A percentile compares a stretch with the other conserved stretches of the same genome.
These are phyloP conservation scores for Acanthurus leucopareius DNA, from an alignment of 2,797 vertebrate species.

Conservation along the genomic window DNA sequence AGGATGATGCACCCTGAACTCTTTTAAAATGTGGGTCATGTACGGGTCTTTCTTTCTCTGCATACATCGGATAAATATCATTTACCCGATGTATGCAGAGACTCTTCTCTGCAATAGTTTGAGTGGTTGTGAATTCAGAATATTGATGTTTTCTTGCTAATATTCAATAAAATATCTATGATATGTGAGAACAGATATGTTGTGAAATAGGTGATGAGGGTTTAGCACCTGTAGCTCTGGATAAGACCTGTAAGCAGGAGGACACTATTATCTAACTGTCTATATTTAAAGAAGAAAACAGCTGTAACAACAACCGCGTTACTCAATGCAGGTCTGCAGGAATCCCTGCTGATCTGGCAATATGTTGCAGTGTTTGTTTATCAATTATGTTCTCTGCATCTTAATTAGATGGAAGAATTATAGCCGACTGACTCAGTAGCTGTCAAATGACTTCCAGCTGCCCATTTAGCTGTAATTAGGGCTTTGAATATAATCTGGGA, in stretches of 20 bases:
- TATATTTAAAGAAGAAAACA: slow-evolving; percentile 36
- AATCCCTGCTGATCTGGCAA: slow-evolving; percentile 49
- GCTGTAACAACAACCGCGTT: slow-evolving; percentile 26
- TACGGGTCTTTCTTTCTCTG: slow-evolving; percentile 24
- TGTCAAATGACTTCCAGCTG: slow-evolving; percentile 70
- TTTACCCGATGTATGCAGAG: neutral
- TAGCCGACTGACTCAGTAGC: slow-evolving; percentile 55
- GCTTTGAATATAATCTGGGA: slow-evolving; percentile 63
- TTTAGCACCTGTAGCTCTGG: slow-evolving; percentile 21
- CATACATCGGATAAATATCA: slow-evolving; percentile 1
- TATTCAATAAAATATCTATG: neutral
- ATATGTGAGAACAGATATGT: neutral
- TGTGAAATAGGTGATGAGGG: neutral
- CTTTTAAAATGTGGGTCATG: slow-evolving; percentile 12
- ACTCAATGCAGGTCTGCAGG: slow-evolving; percentile 27
- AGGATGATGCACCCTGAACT: slow-evolving; percentile 9
- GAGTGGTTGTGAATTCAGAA: slow-evolving; percentile 15
- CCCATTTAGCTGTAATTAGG: slow-evolving; percentile 73
- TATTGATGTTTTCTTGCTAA: neutral
- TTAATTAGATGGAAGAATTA: slow-evolving; percentile 67
- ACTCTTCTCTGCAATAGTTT: neutral
- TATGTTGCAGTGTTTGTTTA: slow-evolving; percentile 58
- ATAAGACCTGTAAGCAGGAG: neutral
- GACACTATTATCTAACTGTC: slow-evolving; percentile 1
- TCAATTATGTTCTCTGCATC: slow-evolving; percentile 43